Base-by-base conservation (phyloP, 2,888 invertebrate species). In the Choristoneura rosaceana region DNA sequence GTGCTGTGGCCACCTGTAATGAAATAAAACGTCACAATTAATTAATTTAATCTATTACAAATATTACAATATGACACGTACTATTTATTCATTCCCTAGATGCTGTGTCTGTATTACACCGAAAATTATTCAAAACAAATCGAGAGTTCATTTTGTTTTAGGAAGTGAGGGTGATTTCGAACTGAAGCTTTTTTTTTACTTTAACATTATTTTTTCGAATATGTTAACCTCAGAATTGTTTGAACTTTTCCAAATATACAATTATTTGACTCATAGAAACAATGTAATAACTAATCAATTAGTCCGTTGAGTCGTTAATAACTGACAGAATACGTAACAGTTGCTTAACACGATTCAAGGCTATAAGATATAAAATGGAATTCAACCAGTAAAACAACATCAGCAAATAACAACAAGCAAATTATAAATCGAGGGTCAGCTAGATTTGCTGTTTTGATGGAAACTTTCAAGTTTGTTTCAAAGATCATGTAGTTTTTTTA, bases 1-100 rank as follows among this genome's bases (percentile, higher is more conserved):
- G 99, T 99, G 89, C 98, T 98, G 95, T 99, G 99, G 59, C 99
- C 99, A 91, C 99, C 99, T 98, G 90, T 15, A 63, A 90, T 79
- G 59, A 77, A 77, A 77, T 55, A 89, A 76, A 74, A 61, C n/a
- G 41, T 12, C 9, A 52, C 8, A 9, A 52, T 58, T 33, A 12
- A 43, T 17, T 12, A 43, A 10, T 15, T 41, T 38, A 4, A 38
- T 38, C 25, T 25, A 0, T 25, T 25, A 25, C 25, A 25, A 25
- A 25, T 25, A 25, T 25, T 25, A 25, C 25, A 2, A n/a, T n/a
- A n/a, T n/a, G n/a, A n/a, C n/a, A 25, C 25, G 25, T 25, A 25
- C 0, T 0, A 25, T 25, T 25, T 25, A 25, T 25, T 0, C 1
- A 25, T 25, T 25, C 25, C 1, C 25, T 25, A 25, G 25, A 25